Percentiles rank a stretch among this genome's conserved stretches.
Evolutionary conservation across 2,113 vertebrate genomes (phyloP).

Genomic region (Hypomesus transpacificus): DNA sequence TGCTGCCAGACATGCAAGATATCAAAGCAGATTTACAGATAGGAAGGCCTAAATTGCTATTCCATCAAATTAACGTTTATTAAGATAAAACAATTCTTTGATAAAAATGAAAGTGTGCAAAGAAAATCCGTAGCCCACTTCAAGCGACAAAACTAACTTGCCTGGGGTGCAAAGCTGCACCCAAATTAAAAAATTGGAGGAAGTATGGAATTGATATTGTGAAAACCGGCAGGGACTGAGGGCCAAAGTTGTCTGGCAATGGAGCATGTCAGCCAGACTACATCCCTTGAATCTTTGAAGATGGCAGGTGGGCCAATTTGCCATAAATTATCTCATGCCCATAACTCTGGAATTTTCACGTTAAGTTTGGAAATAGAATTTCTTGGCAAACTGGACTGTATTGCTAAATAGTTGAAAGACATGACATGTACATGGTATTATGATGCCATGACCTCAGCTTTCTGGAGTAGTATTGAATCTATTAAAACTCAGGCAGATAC

Average conservation of each 20-base stretch:
- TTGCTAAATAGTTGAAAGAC: constrained; percentile 9
- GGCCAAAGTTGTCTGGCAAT: constrained; percentile 70
- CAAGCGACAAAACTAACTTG: constrained; percentile 39
- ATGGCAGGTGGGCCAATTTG: constrained; percentile 67
- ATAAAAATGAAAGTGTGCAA: constrained; percentile 46
- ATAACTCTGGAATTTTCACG: constrained; percentile 51
- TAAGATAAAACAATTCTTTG: constrained; percentile 66
- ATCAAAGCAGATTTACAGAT: constrained; percentile 65
- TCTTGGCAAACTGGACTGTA: constrained; percentile 19
- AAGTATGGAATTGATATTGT: constrained; percentile 47
- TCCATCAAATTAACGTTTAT: constrained; percentile 68
- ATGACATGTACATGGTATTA: neutral
- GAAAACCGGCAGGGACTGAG: constrained; percentile 29
- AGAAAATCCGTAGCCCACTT: constrained; percentile 49
- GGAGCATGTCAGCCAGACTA: constrained; percentile 59
- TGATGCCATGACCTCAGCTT: too few relatives aligned
- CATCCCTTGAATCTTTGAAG: constrained; percentile 55
- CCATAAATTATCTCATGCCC: constrained; percentile 63
- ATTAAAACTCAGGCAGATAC: too few relatives aligned
- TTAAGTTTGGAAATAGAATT: constrained; percentile 49
- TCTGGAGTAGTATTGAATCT: too few relatives aligned
- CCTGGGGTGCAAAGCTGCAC: constrained; percentile 50
- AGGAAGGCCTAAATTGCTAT: constrained; percentile 55
- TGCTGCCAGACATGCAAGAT: constrained; percentile 53
- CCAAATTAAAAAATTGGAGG: constrained; percentile 52